Conservation (phyloP, 2,113 vertebrate genomes). For the Dryoscopus gambensis region DNA sequence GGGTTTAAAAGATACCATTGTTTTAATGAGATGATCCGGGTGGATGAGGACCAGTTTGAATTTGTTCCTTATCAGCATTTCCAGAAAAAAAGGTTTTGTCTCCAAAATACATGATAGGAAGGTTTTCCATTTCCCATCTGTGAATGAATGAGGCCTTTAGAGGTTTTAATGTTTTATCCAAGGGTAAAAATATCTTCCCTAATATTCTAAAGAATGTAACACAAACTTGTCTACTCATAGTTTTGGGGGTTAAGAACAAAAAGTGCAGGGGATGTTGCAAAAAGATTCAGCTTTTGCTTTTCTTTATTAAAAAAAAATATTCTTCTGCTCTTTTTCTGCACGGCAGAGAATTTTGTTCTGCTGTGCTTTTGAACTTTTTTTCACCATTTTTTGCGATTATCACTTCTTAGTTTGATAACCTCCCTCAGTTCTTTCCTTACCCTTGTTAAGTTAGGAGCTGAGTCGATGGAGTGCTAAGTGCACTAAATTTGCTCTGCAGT, state of each 20-base stretch:
- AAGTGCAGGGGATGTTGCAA: neutral
- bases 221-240: neutral
- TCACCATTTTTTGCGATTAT: neutral
- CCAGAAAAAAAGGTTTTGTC: slow-evolving; percentile 57
- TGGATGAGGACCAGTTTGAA: slow-evolving; percentile 31
- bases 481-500: slow-evolving; percentile 37
- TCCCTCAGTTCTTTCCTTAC: neutral
- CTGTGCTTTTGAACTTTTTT: neutral
- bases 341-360: neutral
- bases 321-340: neutral
- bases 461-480: neutral
- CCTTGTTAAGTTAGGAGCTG: neutral
- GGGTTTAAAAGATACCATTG: slow-evolving; percentile 50
- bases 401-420: neutral
- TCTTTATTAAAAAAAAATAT: neutral
- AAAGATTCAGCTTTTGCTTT: neutral
- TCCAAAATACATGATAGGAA: slow-evolving; percentile 33
- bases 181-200: slow-evolving; percentile 22
- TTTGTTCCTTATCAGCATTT: slow-evolving; percentile 61
- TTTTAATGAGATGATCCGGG: slow-evolving; percentile 45
- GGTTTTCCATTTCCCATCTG: slow-evolving; percentile 32
- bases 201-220: neutral
- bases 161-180: slow-evolving; percentile 25
- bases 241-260: neutral
- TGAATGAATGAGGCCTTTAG: slow-evolving; percentile 5